phyloP scores from a whole-genome alignment of 2,888 invertebrate genomes.

The Caenorhabditis parvicauda region DNA sequence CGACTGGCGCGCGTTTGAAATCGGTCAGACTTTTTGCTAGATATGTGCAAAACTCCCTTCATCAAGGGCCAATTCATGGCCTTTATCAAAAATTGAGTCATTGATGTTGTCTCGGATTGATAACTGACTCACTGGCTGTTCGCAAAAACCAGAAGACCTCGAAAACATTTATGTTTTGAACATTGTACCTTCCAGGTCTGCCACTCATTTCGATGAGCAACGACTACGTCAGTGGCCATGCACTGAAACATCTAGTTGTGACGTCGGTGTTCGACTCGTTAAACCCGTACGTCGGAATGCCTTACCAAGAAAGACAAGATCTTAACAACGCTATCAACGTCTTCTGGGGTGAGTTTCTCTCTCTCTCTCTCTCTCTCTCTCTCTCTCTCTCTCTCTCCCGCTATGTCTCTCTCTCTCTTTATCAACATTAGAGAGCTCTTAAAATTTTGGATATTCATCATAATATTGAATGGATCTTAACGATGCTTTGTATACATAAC shows the following conservation, averaged over 20 bases:
- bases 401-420: no score
- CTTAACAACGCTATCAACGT: constrained; percentile 16
- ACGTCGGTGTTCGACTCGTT: constrained; percentile 29
- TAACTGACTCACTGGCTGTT: not conserved
- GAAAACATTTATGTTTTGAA: not conserved
- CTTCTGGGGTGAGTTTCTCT: constrained; percentile 8
- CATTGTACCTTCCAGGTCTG: constrained; percentile 28
- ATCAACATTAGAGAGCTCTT: no score
- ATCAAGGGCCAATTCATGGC: no score
- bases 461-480: no score
- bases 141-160: not conserved
- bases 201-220: constrained; percentile 35
- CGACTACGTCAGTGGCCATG: constrained; percentile 24
- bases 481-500: no score
- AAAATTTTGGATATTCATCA: no score
- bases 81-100: not conserved
- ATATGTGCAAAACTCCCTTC: no score
- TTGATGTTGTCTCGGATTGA: not conserved
- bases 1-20: no score
- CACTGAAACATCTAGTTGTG: constrained; percentile 25
- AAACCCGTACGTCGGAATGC: constrained; percentile 29
- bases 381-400: no score
- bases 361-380: no score
- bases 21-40: no score
- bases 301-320: constrained; percentile 11